phyloP scores from a whole-genome alignment of 2,797 vertebrate species.

The Psittacula derbiana region DNA sequence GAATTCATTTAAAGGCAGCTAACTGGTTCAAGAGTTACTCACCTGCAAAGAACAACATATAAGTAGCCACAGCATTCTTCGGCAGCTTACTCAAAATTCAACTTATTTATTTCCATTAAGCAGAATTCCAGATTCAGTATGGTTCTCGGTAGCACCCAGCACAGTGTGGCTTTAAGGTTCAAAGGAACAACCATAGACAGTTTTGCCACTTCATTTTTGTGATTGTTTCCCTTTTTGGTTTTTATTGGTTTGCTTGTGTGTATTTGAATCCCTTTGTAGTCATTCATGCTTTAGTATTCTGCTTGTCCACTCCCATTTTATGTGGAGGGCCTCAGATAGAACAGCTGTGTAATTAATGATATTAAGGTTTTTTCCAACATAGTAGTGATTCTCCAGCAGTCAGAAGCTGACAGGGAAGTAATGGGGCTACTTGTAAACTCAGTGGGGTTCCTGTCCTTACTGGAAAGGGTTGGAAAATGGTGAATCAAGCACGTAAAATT shows the following conservation, averaged over 20 bases:
- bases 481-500: neutral
- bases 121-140: neutral
- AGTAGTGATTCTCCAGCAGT: constrained; percentile 23
- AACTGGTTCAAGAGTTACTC: neutral
- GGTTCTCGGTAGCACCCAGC: neutral
- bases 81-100: neutral
- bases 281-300: neutral
- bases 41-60: neutral
- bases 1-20: neutral
- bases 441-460: constrained; percentile 9
- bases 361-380: neutral
- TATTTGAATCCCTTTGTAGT: neutral
- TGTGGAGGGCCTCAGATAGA: neutral
- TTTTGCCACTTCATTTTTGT: neutral
- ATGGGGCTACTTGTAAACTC: constrained; percentile 43
- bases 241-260: neutral
- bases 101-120: neutral
- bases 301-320: neutral
- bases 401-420: constrained; percentile 40
- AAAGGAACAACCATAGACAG: rapidly evolving
- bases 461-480: neutral
- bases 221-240: neutral
- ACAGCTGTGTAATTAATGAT: constrained; percentile 49
- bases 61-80: neutral
- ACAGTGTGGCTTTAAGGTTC: neutral